Evolutionary conservation across 2,888 invertebrate species (phyloP), one percentile per base, ranked within the genome.

Genomic region (Napeogenes sylphis): DNA sequence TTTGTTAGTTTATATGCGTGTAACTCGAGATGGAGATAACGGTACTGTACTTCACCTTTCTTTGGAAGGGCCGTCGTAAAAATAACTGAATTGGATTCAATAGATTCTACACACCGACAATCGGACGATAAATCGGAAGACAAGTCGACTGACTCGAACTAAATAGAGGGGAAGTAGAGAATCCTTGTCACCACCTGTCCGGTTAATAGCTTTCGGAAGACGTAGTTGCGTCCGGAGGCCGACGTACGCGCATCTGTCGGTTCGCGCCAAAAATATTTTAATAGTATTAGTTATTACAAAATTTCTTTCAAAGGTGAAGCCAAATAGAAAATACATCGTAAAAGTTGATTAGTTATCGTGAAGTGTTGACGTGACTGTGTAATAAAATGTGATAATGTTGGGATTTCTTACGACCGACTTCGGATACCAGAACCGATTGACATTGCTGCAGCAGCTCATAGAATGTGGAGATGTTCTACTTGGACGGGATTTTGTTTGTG

Each of bases 111-210:
- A 66, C 54, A 62, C 56, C 59, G 35, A 53, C 57, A 38, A 56
- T 64, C 63, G 58, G 33, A 46, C 70, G 73, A 80, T 70, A 65
- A 68, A 73, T 80, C 77, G 71, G 57, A 60, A 70, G 67, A 77
- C 71, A 70, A 73, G 75, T 77, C 74, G 77, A 64, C 59, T 61
- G 67, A 67, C 63, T 61, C 55, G 72, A 63, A 65, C 56, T 60
- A 63, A 71, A 75, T 75, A 76, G 77, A 84, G 83, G 87, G 88
- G 85, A 85, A 86, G 83, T 82, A 79, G 81, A 82, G 77, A 74
- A 77, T 84, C 82, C 80, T 83, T 84, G 86, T 86, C 87, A 84
- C 84, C 89, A 89, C 89, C 89, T 90, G 87, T 85, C 86, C 71
- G 68, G 75, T 82, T 87, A 87, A 87, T 85, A 80, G 84, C 80